A percentile compares a stretch with the other conserved stretches of the same genome.
Evolutionary conservation across 2,888 invertebrate genomes (phyloP).

Genomic region (Pyrrhosoma nymphula): DNA sequence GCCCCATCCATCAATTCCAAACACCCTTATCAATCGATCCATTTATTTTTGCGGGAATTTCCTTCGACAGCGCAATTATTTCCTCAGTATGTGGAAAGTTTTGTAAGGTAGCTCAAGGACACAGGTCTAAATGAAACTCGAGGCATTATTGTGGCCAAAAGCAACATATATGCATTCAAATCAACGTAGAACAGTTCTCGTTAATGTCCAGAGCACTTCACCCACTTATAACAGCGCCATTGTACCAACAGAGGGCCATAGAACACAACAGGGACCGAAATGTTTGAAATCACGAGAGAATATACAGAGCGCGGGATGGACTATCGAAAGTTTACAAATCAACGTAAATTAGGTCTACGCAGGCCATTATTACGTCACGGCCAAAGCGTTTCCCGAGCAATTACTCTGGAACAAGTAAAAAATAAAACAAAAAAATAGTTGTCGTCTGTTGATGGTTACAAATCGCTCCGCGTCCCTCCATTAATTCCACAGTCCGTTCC

Average conservation of each 20-base stretch:
- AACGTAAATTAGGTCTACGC: not conserved
- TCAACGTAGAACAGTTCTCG: not conserved
- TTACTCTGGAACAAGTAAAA: not conserved
- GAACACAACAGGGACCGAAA: not conserved
- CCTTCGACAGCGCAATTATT: no score
- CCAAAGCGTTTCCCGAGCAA: not conserved
- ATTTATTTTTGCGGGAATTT: no score
- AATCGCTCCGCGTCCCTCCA: not conserved
- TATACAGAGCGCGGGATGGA: not conserved
- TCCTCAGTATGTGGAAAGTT: no score
- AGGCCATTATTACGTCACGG: constrained; percentile 14
- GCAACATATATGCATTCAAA: no score
- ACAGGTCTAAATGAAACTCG: not conserved
- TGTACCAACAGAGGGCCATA: not conserved
- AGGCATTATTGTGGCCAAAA: not conserved
- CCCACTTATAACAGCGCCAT: not conserved
- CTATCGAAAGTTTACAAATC: constrained; percentile 4
- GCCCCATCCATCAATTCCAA: no score
- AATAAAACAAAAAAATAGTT: not conserved
- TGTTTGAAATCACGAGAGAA: not conserved
- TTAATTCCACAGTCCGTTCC: not conserved
- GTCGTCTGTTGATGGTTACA: not conserved
- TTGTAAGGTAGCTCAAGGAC: no score
- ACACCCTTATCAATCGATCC: no score
- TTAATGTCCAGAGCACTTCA: not conserved